Percentiles rank a stretch among this genome's conserved stretches.
phyloP scores from a whole-genome alignment of 2,797 vertebrate genomes.

The Acomys russatus region DNA sequence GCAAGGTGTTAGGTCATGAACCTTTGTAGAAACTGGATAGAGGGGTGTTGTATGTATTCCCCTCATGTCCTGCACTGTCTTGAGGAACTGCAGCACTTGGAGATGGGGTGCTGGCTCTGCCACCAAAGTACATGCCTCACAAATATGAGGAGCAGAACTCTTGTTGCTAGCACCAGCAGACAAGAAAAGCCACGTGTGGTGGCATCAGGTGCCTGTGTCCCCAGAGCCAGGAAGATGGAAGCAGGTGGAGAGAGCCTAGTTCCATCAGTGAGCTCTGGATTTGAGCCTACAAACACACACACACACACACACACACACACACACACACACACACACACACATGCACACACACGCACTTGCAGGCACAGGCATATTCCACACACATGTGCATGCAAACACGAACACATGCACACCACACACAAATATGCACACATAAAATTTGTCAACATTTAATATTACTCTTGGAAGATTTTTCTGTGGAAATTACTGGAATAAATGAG shows the following conservation, averaged over 20 bases:
- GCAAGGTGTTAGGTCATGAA: neutral
- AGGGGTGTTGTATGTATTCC: slow-evolving; percentile 1
- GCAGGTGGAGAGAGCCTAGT: neutral
- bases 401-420: neutral
- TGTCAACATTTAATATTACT: neutral
- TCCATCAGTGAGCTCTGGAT: neutral
- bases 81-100: too few species aligned
- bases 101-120: neutral
- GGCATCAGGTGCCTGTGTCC: neutral
- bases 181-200: neutral
- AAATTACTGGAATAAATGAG: neutral
- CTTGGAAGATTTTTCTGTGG: slow-evolving; percentile 3
- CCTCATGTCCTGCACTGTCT: neutral
- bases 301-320: too few species aligned
- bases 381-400: neutral
- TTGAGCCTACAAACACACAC: neutral
- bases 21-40: neutral
- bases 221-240: too few species aligned
- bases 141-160: neutral
- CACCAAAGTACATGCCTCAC: neutral
- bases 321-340: neutral
- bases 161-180: neutral
- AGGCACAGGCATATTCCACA: neutral
- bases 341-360: neutral
- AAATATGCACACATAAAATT: neutral